Evolutionary conservation across 2,797 vertebrate species (phyloP).

Genomic region (Pseudomugil tenellus): DNA sequence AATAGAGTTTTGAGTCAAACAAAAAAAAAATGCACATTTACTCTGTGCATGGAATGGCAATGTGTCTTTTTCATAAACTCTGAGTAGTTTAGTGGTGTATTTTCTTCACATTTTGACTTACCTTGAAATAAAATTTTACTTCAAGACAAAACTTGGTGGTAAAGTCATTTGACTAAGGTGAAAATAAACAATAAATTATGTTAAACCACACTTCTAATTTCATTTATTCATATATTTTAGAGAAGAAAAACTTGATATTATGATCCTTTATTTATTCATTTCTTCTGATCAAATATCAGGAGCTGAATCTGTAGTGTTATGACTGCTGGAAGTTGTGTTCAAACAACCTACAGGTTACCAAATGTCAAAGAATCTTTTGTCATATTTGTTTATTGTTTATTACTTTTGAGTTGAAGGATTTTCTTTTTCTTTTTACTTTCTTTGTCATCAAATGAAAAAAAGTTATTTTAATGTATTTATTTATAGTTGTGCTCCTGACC

Average conservation of each 20-base stretch:
- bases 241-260: too few relatives aligned
- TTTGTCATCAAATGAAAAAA: neutral
- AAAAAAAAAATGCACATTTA: neutral
- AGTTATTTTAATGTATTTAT: too few relatives aligned
- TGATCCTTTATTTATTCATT: neutral
- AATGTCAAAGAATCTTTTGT: neutral
- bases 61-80: too few relatives aligned
- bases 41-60: neutral
- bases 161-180: too few relatives aligned
- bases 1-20: neutral
- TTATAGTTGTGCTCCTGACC: neutral
- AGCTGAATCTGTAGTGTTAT: neutral
- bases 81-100: too few relatives aligned
- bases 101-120: too few relatives aligned
- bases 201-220: too few relatives aligned
- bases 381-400: neutral
- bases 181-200: too few relatives aligned
- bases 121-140: too few relatives aligned
- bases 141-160: too few relatives aligned
- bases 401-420: neutral
- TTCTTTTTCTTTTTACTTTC: neutral
- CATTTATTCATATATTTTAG: too few relatives aligned
- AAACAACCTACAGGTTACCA: neutral
- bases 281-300: neutral
- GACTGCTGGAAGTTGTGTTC: neutral